phyloP scores from a whole-genome alignment of 1,140 invertebrate species.

The Danaus melanippus region DNA sequence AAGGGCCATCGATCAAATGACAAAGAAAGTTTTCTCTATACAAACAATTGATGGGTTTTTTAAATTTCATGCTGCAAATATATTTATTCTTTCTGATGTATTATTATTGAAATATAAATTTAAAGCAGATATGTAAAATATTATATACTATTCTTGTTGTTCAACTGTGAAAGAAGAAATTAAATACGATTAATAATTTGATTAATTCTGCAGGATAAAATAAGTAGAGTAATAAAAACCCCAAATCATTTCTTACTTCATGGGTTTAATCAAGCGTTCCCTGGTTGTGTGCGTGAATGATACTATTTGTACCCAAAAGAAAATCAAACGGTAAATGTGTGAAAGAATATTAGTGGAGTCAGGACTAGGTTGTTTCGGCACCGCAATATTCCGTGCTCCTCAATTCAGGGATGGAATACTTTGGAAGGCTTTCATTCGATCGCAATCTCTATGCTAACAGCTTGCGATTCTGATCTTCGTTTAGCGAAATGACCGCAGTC shows the following conservation, averaged over 20 bases:
- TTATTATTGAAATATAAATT: too few relatives aligned
- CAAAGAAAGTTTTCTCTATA: slow-evolving; percentile 64
- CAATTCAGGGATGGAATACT: slow-evolving; percentile 65
- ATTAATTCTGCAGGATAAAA: too few relatives aligned
- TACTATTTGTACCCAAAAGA: slow-evolving; percentile 22
- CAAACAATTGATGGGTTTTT: slow-evolving; percentile 55
- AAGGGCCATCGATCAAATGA: slow-evolving; percentile 69
- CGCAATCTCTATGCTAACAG: slow-evolving; percentile 72
- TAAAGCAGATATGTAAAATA: too few relatives aligned
- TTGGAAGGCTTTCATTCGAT: slow-evolving; percentile 66
- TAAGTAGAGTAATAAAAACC: too few relatives aligned
- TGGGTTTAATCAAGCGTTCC: slow-evolving; percentile 15
- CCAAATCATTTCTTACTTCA: too few relatives aligned
- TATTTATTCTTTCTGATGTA: too few relatives aligned
- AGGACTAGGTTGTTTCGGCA: slow-evolving; percentile 53
- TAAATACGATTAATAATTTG: too few relatives aligned
- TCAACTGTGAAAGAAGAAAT: too few relatives aligned
- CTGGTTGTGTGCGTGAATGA: slow-evolving; percentile 7
- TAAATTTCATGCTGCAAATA: too few relatives aligned
- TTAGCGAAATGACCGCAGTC: slow-evolving; percentile 70
- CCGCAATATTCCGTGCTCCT: slow-evolving; percentile 61
- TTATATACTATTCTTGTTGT: too few relatives aligned
- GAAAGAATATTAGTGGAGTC: slow-evolving; percentile 53
- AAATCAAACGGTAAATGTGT: slow-evolving; percentile 46
- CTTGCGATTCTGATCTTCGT: slow-evolving; percentile 71